Percentiles rank a stretch among this genome's conserved stretches.
phyloP scores from a whole-genome alignment of 2,113 vertebrate species.

The Tursiops truncatus region DNA sequence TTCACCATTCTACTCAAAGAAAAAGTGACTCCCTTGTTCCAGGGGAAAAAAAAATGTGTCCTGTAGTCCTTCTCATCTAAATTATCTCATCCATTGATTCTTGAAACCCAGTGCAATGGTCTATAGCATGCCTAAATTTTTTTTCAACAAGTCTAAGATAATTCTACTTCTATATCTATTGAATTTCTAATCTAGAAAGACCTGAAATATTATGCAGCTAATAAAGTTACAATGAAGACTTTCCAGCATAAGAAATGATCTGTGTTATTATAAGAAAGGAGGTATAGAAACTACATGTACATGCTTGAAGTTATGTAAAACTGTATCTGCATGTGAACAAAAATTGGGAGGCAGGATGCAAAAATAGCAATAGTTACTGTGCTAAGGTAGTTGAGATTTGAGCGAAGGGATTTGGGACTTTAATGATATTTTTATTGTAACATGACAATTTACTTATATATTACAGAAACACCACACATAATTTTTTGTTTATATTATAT shows the following conservation, averaged over 20 bases:
- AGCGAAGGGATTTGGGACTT: neutral
- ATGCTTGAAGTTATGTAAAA: neutral
- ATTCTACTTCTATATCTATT: constrained; percentile 11
- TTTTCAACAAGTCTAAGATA: neutral
- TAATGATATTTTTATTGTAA: neutral
- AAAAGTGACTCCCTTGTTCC: neutral
- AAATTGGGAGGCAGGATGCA: neutral
- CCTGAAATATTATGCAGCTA: constrained; percentile 20
- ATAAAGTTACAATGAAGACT: constrained; percentile 29
- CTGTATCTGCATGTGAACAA: neutral
- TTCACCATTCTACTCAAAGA: neutral
- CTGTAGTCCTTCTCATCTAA: neutral
- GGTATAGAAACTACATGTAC: neutral
- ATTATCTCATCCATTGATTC: neutral
- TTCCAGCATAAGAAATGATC: constrained; percentile 22
- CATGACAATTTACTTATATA: neutral
- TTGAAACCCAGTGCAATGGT: neutral
- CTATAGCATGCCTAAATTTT: neutral
- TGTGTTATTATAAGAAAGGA: neutral
- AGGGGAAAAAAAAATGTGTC: neutral
- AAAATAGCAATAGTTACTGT: neutral
- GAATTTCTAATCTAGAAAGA: constrained; percentile 33
- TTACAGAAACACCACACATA: neutral
- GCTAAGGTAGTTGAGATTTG: neutral
- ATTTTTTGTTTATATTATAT: neutral